Evolutionary conservation across 2,888 invertebrate species (phyloP).

Genomic region (Ochropleura plecta): DNA sequence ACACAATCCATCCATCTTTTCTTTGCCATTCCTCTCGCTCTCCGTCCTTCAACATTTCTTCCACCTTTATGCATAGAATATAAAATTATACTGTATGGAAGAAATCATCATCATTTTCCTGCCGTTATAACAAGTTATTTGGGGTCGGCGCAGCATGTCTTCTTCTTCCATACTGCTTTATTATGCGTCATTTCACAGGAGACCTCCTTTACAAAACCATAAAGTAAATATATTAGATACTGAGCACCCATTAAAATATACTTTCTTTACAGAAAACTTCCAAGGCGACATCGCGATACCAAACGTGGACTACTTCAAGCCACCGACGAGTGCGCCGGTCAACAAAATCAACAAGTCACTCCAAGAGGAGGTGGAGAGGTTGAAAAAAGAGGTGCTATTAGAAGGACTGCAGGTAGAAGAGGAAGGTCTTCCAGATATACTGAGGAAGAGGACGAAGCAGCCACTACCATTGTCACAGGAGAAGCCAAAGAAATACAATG

Average conservation of each 20-base stretch:
- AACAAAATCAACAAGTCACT: slow-evolving; percentile 92
- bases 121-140: too few species aligned
- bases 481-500: slow-evolving; percentile 88
- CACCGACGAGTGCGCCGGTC: slow-evolving; percentile 76
- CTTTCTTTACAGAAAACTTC: slow-evolving; percentile 93
- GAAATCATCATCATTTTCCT: background rate
- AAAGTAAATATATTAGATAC: too few species aligned
- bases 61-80: background rate
- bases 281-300: slow-evolving; percentile 96
- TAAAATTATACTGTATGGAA: background rate
- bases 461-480: slow-evolving; percentile 87
- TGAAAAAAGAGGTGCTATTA: slow-evolving; percentile 94
- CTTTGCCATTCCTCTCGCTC: too few species aligned
- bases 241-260: background rate
- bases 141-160: too few species aligned
- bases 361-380: slow-evolving; percentile 95
- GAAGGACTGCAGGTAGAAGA: slow-evolving; percentile 96
- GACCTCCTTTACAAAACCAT: too few species aligned
- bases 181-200: too few species aligned
- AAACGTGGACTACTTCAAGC: slow-evolving; percentile 86
- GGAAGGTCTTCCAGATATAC: slow-evolving; percentile 94
- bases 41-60: too few species aligned
- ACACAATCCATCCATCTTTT: too few species aligned
- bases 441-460: slow-evolving; percentile 93
- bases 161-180: too few species aligned